Conservation (phyloP, 2,888 invertebrate genomes). For the Oscheius sp. region DNA sequence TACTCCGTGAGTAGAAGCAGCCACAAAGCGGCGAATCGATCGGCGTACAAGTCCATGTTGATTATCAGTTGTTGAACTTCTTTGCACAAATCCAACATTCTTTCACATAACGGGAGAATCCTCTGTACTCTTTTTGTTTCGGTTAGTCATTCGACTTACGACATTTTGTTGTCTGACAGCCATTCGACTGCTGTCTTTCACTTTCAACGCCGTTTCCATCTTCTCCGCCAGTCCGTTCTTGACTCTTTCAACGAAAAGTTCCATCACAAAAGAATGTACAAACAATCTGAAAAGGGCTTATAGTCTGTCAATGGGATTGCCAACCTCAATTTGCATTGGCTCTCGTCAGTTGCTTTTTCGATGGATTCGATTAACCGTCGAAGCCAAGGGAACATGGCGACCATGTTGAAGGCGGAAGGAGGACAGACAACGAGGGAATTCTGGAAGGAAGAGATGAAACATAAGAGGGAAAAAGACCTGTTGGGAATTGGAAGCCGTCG, state of each 20-base stretch:
- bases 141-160: neutral
- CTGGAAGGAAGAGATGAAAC: slow-evolving; percentile 45
- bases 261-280: slow-evolving; percentile 87
- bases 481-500: slow-evolving; percentile 42
- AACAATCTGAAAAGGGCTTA: slow-evolving; percentile 76
- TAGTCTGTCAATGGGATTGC: too few relatives aligned
- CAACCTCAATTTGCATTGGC: slow-evolving; percentile 53
- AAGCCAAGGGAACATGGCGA: slow-evolving; percentile 84
- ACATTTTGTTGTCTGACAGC: neutral
- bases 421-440: slow-evolving; percentile 78
- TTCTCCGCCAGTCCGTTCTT: slow-evolving; percentile 40
- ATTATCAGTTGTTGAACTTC: slow-evolving; percentile 66
- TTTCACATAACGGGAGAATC: slow-evolving; percentile 61
- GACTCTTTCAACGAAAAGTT: slow-evolving; percentile 81
- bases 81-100: slow-evolving; percentile 65
- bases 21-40: slow-evolving; percentile 72
- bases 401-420: slow-evolving; percentile 77
- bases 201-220: slow-evolving; percentile 25
- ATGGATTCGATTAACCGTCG: slow-evolving; percentile 87
- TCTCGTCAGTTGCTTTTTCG: slow-evolving; percentile 76
- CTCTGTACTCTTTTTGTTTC: slow-evolving; percentile 38
- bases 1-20: slow-evolving; percentile 69
- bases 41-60: slow-evolving; percentile 71
- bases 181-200: neutral
- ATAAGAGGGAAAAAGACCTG: slow-evolving; percentile 34